These are phyloP conservation scores for Icerya purchasi DNA, from an alignment of 2,888 invertebrate species.

Conservation along the genomic window DNA sequence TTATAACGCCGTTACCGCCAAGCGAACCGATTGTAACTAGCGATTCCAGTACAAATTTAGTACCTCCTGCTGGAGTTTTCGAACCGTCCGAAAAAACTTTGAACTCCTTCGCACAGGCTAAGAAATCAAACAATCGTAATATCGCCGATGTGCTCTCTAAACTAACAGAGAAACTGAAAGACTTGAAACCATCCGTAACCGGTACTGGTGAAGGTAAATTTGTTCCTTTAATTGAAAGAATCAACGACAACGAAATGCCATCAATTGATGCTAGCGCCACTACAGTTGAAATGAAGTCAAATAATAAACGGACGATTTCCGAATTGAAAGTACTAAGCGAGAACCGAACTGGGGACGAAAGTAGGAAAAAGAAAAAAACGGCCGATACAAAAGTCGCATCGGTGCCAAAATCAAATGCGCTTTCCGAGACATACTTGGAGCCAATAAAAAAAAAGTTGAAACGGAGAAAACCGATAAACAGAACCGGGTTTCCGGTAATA, in stretches of 20 bases:
- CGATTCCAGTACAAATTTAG: slow-evolving; percentile 16
- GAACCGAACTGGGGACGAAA: neutral
- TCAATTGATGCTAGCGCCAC: neutral
- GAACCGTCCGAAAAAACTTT: slow-evolving; percentile 32
- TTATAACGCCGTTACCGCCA: slow-evolving; percentile 13
- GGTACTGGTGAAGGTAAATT: slow-evolving; percentile 10
- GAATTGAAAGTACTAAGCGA: slow-evolving; percentile 10
- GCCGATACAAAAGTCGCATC: neutral
- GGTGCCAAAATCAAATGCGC: neutral
- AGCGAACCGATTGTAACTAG: slow-evolving; percentile 6
- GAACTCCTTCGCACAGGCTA: slow-evolving; percentile 13
- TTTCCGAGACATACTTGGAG: neutral
- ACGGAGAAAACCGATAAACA: slow-evolving; percentile 50
- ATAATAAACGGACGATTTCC: slow-evolving; percentile 12
- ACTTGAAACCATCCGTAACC: slow-evolving; percentile 7
- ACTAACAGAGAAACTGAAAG: slow-evolving; percentile 15
- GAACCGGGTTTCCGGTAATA: slow-evolving; percentile 68
- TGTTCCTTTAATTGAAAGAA: slow-evolving; percentile 8
- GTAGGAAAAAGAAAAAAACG: neutral
- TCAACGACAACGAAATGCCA: neutral
- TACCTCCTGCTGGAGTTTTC: slow-evolving; percentile 43
- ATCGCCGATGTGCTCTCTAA: slow-evolving; percentile 14
- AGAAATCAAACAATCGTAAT: slow-evolving; percentile 12
- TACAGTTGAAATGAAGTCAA: neutral
- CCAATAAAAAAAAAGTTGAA: slow-evolving; percentile 18